Conservation (phyloP, 1,140 invertebrate genomes). For the Melitaea cinxia region DNA sequence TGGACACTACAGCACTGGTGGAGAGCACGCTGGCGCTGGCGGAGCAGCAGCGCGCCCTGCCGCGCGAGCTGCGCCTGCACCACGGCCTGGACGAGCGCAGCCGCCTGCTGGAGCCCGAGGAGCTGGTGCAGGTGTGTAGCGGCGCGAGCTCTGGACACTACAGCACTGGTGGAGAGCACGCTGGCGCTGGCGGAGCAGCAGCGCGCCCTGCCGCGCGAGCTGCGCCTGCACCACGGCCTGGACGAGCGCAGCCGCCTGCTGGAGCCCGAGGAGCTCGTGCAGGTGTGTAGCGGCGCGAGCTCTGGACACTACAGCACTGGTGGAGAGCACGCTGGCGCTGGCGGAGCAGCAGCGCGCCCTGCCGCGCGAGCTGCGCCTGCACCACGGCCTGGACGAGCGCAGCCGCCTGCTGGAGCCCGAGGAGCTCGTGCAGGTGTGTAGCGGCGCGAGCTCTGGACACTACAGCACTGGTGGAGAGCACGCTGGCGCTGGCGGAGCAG, state of each 20-base stretch:
- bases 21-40: conserved; percentile 54
- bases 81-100: conserved; percentile 48
- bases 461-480: no score
- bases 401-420: conserved; percentile 53
- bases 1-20: no score
- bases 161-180: conserved; percentile 47
- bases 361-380: conserved; percentile 52
- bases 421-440: conserved; percentile 61
- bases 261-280: conserved; percentile 62
- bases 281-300: conserved; percentile 43
- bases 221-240: conserved; percentile 53
- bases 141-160: no score
- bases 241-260: conserved; percentile 44
- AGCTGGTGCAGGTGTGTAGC: conserved; percentile 56
- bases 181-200: conserved; percentile 65
- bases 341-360: conserved; percentile 63
- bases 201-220: conserved; percentile 51
- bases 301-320: no score
- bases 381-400: conserved; percentile 49
- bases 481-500: no score
- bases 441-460: conserved; percentile 15
- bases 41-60: conserved; percentile 62
- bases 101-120: conserved; percentile 54
- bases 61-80: conserved; percentile 48
- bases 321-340: conserved; percentile 54